Base-by-base conservation (phyloP, 2,888 invertebrate genomes). In the Lissonota sp. region DNA sequence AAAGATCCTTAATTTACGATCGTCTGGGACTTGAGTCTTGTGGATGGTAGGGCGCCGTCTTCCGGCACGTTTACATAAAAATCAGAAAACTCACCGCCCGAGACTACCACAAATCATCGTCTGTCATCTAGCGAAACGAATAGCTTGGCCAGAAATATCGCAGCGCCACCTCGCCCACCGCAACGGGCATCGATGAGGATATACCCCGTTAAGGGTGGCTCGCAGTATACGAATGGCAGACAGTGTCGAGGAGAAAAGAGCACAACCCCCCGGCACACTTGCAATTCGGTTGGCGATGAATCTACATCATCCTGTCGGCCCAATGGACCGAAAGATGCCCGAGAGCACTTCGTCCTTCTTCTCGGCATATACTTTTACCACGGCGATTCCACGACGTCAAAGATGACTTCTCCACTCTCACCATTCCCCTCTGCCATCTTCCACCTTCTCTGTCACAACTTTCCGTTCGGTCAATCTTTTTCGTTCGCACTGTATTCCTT, bases 251-350 rank as follows among this genome's bases (percentile, higher is more conserved):
- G n/a, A 12, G 42, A 55, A 49, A n/a, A n/a, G n/a, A n/a, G n/a
- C n/a, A n/a, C n/a, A n/a, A n/a, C n/a, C n/a, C n/a, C n/a, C 44
- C 62, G 26, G n/a, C n/a, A n/a, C n/a, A n/a, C n/a, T 46, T 40
- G 55, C 71, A 67, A 74, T 71, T 74, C 57, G 71, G 67, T n/a
- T n/a, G n/a, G 79, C 87, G 87, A 89, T 88, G 88, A 88, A 88
- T 90, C 88, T 90, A 90, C 89, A 90, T 91, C 90, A 91, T 90
- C 86, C 90, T 88, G 89, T 89, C 91, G 86, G 86, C 81, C 86
- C 90, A 91, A 91, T 91, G 91, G 90, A 90, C 90, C 89, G 90
- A 89, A 90, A 91, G 90, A 89, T 88, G 87, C 87, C 64, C 69
- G n/a, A n/a, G 79, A 64, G 73, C 73, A 77, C 72, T 80, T 82